Conservation (phyloP, 1,140 invertebrate genomes). For the Diabrotica virgifera region DNA sequence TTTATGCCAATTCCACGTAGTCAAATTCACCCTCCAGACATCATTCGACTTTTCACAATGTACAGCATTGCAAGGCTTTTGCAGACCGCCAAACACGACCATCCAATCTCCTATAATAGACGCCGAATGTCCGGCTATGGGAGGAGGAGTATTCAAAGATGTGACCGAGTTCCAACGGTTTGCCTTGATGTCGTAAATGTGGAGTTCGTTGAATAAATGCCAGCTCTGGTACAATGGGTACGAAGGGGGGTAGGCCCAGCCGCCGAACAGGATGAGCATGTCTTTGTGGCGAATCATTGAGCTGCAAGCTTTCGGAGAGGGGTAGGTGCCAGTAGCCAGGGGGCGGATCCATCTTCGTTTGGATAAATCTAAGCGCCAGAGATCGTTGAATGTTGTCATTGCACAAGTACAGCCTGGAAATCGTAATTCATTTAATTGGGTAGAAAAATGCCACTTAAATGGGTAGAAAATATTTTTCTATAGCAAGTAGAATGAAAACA, state of each 20-base stretch:
- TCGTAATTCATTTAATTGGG: no score
- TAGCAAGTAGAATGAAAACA: no score
- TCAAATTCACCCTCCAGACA: slow-evolving; percentile 84
- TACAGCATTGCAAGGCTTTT: slow-evolving; percentile 54
- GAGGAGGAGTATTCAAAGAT: slow-evolving; percentile 63
- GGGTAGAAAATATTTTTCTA: no score
- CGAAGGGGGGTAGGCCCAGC: slow-evolving; percentile 91
- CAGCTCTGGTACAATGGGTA: slow-evolving; percentile 87
- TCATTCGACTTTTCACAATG: slow-evolving; percentile 70
- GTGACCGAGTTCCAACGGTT: slow-evolving; percentile 81
- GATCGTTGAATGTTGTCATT: slow-evolving; percentile 94
- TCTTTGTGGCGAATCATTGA: slow-evolving; percentile 84
- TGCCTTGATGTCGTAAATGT: slow-evolving; percentile 78
- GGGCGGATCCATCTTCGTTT: slow-evolving; percentile 79
- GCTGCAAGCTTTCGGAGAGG: slow-evolving; percentile 93
- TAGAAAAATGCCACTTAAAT: no score
- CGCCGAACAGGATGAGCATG: slow-evolving; percentile 84
- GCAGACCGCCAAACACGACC: slow-evolving; percentile 86
- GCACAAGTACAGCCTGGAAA: slow-evolving; percentile 78
- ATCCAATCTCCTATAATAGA: slow-evolving; percentile 82
- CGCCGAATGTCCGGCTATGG: slow-evolving; percentile 91
- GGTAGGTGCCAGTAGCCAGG: slow-evolving; percentile 82
- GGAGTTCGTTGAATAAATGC: slow-evolving; percentile 89
- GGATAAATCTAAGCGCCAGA: slow-evolving; percentile 90
- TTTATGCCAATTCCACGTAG: slow-evolving; percentile 73